A percentile compares a stretch with the other conserved stretches of the same genome.
Conservation (phyloP, 2,888 invertebrate species). For the Conomelus anceps region DNA sequence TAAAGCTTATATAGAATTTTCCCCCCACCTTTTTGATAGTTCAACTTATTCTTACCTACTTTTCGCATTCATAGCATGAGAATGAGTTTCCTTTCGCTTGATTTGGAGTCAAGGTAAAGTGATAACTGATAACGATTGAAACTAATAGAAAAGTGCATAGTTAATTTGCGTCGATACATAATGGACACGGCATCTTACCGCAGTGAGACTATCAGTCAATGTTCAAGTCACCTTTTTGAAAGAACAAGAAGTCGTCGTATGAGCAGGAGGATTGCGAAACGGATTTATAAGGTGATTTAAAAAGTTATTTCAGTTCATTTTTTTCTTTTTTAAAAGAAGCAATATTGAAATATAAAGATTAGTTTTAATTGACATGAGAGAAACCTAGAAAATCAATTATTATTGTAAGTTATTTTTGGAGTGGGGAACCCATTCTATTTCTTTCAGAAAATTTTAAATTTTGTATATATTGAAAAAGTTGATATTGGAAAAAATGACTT, state of each 20-base stretch:
- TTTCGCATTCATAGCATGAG: neutral
- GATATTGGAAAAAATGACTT: too few species aligned
- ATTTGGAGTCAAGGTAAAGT: neutral
- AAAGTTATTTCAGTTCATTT: neutral
- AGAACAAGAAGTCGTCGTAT: constrained; percentile 27
- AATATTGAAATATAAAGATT: neutral
- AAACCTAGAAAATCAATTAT: neutral
- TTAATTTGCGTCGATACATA: too few species aligned
- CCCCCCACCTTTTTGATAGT: too few species aligned
- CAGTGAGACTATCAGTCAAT: neutral
- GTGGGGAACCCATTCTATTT: too few species aligned
- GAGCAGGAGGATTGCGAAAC: constrained; percentile 24
- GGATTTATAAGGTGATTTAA: constrained; percentile 26
- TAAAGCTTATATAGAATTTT: too few species aligned
- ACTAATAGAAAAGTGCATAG: too few species aligned
- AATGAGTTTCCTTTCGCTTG: neutral
- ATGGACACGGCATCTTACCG: constrained; percentile 3
- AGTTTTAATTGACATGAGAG: too few species aligned
- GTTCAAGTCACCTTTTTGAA: constrained; percentile 22
- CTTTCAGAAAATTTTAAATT: too few species aligned
- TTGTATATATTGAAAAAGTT: too few species aligned
- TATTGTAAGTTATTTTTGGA: too few species aligned
- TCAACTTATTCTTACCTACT: neutral
- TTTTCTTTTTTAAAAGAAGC: neutral
- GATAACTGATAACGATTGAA: neutral